phyloP scores from a whole-genome alignment of 2,888 invertebrate species.

The Brenthis daphne region DNA sequence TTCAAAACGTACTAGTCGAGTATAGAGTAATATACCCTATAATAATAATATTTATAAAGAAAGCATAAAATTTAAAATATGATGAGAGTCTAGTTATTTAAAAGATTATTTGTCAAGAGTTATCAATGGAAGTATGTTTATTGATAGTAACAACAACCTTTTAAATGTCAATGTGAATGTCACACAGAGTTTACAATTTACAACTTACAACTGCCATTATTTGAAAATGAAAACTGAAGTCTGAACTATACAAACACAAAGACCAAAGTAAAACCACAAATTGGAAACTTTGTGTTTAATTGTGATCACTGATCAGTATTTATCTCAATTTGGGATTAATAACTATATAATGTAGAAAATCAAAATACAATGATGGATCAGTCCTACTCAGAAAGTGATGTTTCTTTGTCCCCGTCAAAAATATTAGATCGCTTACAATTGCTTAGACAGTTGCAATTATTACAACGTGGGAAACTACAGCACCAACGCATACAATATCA shows the following conservation, averaged over 20 bases:
- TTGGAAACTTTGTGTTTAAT: neutral
- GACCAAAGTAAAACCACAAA: no score
- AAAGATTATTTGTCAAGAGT: neutral
- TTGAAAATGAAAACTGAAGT: neutral
- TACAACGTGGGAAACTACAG: constrained; percentile 74
- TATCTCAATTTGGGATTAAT: neutral
- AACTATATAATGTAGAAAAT: neutral
- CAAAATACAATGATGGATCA: constrained; percentile 56
- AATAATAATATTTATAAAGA: no score
- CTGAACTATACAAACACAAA: neutral
- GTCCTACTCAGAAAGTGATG: constrained; percentile 67
- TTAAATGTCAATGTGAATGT: no score
- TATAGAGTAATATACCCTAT: no score
- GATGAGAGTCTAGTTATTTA: no score
- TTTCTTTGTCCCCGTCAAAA: constrained; percentile 71
- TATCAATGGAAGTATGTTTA: no score
- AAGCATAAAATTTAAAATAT: no score
- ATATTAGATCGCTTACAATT: constrained; percentile 70
- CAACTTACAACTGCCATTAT: constrained; percentile 1
- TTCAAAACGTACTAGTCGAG: no score
- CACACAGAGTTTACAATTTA: no score
- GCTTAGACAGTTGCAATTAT: constrained; percentile 65
- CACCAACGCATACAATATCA: constrained; percentile 67
- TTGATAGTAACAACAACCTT: no score
- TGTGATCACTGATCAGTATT: no score